Conservation (phyloP, 1,140 invertebrate species). For the Venustaconcha ellipsiformis region DNA sequence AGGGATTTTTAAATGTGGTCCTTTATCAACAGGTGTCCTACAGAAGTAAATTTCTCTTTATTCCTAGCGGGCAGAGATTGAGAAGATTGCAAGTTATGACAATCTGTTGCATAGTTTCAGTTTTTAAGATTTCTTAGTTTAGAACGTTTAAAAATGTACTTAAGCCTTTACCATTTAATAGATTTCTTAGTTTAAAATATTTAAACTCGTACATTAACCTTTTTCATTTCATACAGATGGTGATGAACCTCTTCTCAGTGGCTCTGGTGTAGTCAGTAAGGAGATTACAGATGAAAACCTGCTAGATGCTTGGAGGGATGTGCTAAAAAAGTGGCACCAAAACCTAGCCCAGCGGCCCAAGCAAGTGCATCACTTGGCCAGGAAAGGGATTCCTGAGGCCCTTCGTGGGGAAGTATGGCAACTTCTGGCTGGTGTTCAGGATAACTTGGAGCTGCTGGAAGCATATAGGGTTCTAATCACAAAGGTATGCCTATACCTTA, state of each 20-base stretch:
- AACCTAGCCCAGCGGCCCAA: slow-evolving; percentile 62
- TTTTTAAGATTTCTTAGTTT: neutral
- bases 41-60: too few relatives aligned
- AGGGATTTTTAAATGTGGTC: too few relatives aligned
- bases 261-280: slow-evolving; percentile 95
- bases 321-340: slow-evolving; percentile 82
- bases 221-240: slow-evolving; percentile 73
- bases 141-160: neutral
- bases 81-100: too few relatives aligned
- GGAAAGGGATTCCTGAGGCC: slow-evolving; percentile 88
- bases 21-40: too few relatives aligned
- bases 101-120: neutral
- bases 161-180: neutral
- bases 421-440: slow-evolving; percentile 88
- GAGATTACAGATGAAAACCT: slow-evolving; percentile 94
- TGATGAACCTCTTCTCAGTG: slow-evolving; percentile 95
- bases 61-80: too few relatives aligned
- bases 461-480: slow-evolving; percentile 92
- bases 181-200: too few relatives aligned
- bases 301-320: slow-evolving; percentile 93
- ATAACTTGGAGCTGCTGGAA: slow-evolving; percentile 89
- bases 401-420: slow-evolving; percentile 98
- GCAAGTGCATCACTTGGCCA: slow-evolving; percentile 71
- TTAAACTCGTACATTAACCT: neutral
- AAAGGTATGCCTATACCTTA: slow-evolving; percentile 74